Evolutionary conservation across 92 coral and sea anemone genomes (phyloP).

Genomic region (Palythoa grandis): DNA sequence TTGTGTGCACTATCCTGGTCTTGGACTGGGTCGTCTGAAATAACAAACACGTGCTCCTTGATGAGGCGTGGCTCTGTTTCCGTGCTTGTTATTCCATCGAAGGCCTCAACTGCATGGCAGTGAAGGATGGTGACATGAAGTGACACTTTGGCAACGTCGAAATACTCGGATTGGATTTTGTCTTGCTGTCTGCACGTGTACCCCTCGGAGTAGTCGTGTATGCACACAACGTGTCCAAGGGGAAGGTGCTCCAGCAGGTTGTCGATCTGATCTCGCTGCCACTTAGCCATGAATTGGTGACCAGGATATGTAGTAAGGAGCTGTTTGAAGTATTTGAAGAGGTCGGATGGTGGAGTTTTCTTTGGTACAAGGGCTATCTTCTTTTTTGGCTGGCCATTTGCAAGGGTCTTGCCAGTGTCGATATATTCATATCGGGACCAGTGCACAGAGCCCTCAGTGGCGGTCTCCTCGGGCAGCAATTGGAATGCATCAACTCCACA

Average conservation of each 20-base stretch:
- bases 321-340: slow-evolving; percentile 36
- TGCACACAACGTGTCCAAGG: slow-evolving; percentile 43
- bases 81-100: slow-evolving; percentile 57
- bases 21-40: slow-evolving; percentile 60
- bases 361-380: slow-evolving; percentile 14
- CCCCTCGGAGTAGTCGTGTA: slow-evolving; percentile 48
- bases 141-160: slow-evolving; percentile 43
- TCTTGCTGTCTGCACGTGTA: slow-evolving; percentile 50
- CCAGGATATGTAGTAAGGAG: slow-evolving; percentile 13
- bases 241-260: slow-evolving; percentile 40
- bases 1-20: slow-evolving; percentile 59
- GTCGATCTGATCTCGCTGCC: slow-evolving; percentile 25
- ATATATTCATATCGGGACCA: slow-evolving; percentile 34
- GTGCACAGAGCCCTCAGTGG: not conserved
- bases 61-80: slow-evolving; percentile 56
- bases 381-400: not conserved
- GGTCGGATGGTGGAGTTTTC: slow-evolving; percentile 40
- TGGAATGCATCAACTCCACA: not conserved
- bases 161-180: slow-evolving; percentile 54
- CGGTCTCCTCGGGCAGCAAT: not conserved
- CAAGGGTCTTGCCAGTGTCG: not conserved
- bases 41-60: slow-evolving; percentile 61
- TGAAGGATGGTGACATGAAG: slow-evolving; percentile 60
- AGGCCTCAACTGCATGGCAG: slow-evolving; percentile 55
- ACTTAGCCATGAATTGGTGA: slow-evolving; percentile 50